Percentiles rank a stretch among this genome's conserved stretches.
Evolutionary conservation across 2,888 invertebrate genomes (phyloP).

Genomic region (Andrena minutula): DNA sequence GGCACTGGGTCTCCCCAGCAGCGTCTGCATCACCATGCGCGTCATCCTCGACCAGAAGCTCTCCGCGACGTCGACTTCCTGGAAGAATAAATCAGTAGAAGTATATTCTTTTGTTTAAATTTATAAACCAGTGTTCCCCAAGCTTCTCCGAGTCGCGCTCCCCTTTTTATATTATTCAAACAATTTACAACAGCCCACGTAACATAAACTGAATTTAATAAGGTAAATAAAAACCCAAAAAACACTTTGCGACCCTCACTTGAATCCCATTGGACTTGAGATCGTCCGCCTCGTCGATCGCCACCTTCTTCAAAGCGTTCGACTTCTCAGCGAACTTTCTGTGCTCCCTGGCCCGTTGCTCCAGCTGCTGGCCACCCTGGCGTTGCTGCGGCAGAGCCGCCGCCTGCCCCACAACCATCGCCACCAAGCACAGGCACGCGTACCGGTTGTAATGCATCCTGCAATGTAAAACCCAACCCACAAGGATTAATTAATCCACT

Average conservation of each 20-base stretch:
- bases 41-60: conserved; percentile 96
- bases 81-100: not conserved
- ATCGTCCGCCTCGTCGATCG: conserved; percentile 92
- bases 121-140: too few species aligned
- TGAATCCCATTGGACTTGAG: conserved; percentile 92
- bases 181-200: too few species aligned
- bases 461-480: not conserved
- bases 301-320: conserved; percentile 96
- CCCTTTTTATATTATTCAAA: too few species aligned
- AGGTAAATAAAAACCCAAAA: too few species aligned
- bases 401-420: conserved; percentile 85
- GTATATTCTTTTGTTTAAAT: too few species aligned
- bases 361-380: conserved; percentile 79
- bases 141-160: too few species aligned
- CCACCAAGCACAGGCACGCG: conserved; percentile 90
- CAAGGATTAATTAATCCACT: not conserved
- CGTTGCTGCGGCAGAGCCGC: conserved; percentile 81
- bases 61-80: conserved; percentile 87
- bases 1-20: conserved; percentile 89
- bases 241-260: conserved; percentile 71
- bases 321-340: conserved; percentile 96
- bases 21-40: conserved; percentile 94
- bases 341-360: conserved; percentile 86
- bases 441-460: conserved; percentile 89
- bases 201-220: too few species aligned